Conservation (phyloP, 2,888 invertebrate genomes). For the Spodoptera exigua region DNA sequence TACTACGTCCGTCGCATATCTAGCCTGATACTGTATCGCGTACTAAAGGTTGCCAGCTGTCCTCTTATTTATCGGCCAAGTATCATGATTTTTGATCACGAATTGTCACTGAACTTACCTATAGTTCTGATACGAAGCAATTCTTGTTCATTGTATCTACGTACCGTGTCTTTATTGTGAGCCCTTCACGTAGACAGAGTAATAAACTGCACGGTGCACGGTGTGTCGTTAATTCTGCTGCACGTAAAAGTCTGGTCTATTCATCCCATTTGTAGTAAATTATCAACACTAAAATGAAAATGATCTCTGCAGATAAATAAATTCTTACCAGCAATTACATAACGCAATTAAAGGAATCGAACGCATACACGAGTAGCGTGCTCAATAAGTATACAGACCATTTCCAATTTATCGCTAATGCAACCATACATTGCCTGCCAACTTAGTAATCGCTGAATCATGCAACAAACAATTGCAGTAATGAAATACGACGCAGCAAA, state of each 20-base stretch:
- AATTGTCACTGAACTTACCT: conserved; percentile 5
- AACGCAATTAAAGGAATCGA: conserved; percentile 55
- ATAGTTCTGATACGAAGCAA: neutral
- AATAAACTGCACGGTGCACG: too few relatives aligned
- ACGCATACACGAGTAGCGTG: conserved; percentile 45
- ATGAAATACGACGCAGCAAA: conserved; percentile 31
- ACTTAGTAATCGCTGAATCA: neutral
- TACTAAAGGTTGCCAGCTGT: conserved; percentile 34
- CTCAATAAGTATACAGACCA: conserved; percentile 44
- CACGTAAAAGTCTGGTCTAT: neutral
- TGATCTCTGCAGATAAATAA: conserved; percentile 48
- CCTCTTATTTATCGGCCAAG: conserved; percentile 38
- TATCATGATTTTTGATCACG: conserved; percentile 42
- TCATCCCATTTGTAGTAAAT: conserved; percentile 2
- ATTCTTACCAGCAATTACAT: conserved; percentile 49
- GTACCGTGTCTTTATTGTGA: too few relatives aligned
- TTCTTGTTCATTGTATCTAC: conserved; percentile 6
- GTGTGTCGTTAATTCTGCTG: neutral
- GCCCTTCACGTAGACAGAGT: too few relatives aligned
- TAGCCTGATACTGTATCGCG: conserved; percentile 16
- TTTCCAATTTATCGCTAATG: conserved; percentile 34
- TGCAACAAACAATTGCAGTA: conserved; percentile 5
- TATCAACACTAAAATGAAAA: conserved; percentile 28
- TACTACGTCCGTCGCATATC: conserved; percentile 24
- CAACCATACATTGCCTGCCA: conserved; percentile 13